Evolutionary conservation across 2,888 invertebrate genomes (phyloP), one percentile per base, ranked within the genome.

Genomic region (Oeneis ivallda): DNA sequence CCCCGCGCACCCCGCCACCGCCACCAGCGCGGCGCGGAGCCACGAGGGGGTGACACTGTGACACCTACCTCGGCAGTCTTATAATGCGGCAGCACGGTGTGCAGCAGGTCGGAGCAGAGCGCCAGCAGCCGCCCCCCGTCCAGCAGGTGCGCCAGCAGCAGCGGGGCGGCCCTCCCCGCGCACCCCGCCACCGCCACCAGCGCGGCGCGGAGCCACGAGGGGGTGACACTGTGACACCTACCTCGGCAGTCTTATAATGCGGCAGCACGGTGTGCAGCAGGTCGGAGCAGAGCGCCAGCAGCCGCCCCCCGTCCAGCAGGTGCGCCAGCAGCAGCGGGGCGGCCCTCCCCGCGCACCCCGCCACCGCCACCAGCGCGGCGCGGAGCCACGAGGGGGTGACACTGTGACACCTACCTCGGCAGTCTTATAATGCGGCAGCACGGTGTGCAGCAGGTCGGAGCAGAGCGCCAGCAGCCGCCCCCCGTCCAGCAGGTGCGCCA

Each of bases 241-340:
- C 96, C 93, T 97, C 96, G 8, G 96, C 96, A 62, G 96, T 96
- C 76, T 96, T 95, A 82, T 96, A 97, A 66, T 95, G 94, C 26
- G 96, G 96, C 73, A 97, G 86, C 59, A 97, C 94, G 43, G 95
- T 93, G 74, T 96, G 95, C 45, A 97, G 88, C 39, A 96, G 92
- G 82, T 97, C 96, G 4, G 96, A 96, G 79, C 96, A 97, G 3
- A 97, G 92, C 37, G 96, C 96, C 9, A 97, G 87, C 65, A 97
- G 85, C 69, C 95, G 94, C 9, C 96, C 97, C 1, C 96, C 96
- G 50, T 92, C 93, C 17, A 96, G 86, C 69, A 97, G 86, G 76
- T 95, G 96, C 52, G 95, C 94, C 13, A 96, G 90, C 41, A 96
- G 85, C 65, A 94, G 92, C 1, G 94, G 93, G 0, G 95, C 95